These are phyloP conservation scores for Pheosia gnoma DNA, from an alignment of 2,888 invertebrate genomes.

Conservation along the genomic window DNA sequence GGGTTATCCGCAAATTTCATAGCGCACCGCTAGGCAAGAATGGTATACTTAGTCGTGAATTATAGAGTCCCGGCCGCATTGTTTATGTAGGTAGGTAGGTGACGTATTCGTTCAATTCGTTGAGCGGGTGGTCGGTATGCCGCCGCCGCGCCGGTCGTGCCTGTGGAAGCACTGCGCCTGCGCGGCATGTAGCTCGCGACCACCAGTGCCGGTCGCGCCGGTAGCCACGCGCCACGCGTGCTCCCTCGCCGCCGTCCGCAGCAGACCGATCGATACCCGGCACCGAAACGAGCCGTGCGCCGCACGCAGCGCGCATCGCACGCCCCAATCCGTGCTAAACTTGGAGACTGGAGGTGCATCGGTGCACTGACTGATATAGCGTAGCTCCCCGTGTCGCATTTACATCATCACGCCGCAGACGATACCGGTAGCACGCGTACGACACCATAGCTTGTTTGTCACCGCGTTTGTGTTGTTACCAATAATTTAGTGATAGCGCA, in stretches of 20 bases:
- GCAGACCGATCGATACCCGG: conserved; percentile 48
- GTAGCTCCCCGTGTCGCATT: conserved; percentile 49
- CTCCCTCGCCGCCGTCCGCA: conserved; percentile 45
- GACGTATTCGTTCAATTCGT: conserved; percentile 36
- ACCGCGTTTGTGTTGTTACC: conserved; percentile 26
- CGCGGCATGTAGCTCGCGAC: conserved; percentile 58
- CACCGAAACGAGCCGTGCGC: conserved; percentile 50
- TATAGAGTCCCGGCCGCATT: conserved; percentile 28
- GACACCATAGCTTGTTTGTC: conserved; percentile 23
- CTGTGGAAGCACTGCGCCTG: conserved; percentile 61
- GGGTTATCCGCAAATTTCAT: conserved; percentile 12
- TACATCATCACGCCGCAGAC: conserved; percentile 40
- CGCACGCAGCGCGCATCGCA: conserved; percentile 50
- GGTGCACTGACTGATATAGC: conserved; percentile 58
- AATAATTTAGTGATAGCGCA: conserved; percentile 35
- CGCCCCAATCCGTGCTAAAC: conserved; percentile 62
- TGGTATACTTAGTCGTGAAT: conserved; percentile 10
- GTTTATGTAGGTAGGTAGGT: conserved; percentile 39
- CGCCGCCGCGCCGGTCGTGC: conserved; percentile 30
- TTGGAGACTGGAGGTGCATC: conserved; percentile 67
- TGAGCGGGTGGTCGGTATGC: conserved; percentile 33
- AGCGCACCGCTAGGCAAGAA: conserved; percentile 6
- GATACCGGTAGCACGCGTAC: conserved; percentile 28
- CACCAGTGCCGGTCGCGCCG: conserved; percentile 79
- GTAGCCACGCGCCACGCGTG: conserved; percentile 79